phyloP scores from a whole-genome alignment of 2,797 vertebrate species.

The Diplodus sargus region DNA sequence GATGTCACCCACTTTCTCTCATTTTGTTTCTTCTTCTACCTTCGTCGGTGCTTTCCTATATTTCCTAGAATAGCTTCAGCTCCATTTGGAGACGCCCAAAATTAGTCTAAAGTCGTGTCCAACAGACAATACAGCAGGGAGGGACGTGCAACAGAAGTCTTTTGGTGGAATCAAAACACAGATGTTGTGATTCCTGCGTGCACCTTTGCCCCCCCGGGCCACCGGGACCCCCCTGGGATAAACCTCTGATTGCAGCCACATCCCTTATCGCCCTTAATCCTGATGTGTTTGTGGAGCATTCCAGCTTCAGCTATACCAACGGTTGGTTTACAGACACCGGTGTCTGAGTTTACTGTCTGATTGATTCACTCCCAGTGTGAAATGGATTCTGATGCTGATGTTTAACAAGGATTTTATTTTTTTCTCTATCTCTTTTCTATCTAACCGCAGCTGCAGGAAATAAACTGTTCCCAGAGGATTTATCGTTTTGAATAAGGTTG shows the following conservation, averaged over 20 bases:
- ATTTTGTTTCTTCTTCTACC: neutral
- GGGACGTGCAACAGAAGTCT: neutral
- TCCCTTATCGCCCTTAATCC: conserved; percentile 8
- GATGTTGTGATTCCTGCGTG: neutral
- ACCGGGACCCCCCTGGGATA: neutral
- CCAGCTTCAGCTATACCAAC: neutral
- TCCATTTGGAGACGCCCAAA: neutral
- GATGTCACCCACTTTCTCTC: neutral
- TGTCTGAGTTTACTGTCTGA: neutral
- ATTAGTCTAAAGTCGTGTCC: neutral
- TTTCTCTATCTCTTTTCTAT: neutral
- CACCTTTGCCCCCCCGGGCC: too few relatives aligned
- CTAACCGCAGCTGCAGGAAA: neutral
- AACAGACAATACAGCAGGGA: neutral
- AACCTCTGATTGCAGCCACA: neutral
- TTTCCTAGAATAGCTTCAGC: neutral
- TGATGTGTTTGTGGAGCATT: neutral
- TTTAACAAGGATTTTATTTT: neutral
- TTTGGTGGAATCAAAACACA: neutral
- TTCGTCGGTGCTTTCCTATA: neutral
- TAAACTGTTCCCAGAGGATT: neutral
- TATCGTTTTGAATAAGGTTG: neutral
- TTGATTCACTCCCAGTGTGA: neutral
- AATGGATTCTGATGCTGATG: neutral
- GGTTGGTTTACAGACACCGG: neutral